These are phyloP conservation scores for Achroia grisella DNA, from an alignment of 1,140 invertebrate genomes.

Conservation along the genomic window DNA sequence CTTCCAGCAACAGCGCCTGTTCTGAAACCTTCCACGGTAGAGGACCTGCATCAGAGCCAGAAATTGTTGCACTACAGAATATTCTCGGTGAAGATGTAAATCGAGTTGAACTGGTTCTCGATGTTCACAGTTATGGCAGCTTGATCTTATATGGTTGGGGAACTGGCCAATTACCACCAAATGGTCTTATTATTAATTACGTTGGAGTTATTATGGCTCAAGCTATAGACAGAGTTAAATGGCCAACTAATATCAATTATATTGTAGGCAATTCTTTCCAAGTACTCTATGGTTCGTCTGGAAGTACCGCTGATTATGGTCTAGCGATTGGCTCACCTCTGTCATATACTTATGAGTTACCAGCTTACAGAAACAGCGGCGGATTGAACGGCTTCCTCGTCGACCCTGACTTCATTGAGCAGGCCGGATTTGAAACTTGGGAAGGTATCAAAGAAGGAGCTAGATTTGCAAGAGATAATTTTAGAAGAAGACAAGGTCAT, in stretches of 20 bases:
- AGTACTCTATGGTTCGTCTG: conserved; percentile 56
- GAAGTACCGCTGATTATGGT: conserved; percentile 28
- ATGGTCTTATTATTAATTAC: conserved; percentile 34
- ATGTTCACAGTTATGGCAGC: conserved; percentile 77
- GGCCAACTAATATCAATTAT: not conserved
- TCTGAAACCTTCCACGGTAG: conserved; percentile 79
- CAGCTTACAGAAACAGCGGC: not conserved
- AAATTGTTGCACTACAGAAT: conserved; percentile 75
- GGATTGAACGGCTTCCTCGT: conserved; percentile 14
- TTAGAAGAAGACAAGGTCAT: too few species aligned
- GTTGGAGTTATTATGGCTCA: conserved; percentile 46
- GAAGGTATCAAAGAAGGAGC: conserved; percentile 23
- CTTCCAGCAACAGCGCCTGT: conserved; percentile 78
- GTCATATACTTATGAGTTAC: conserved; percentile 27
- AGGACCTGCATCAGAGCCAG: conserved; percentile 81
- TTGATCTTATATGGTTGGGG: conserved; percentile 78
- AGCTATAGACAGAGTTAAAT: conserved; percentile 37
- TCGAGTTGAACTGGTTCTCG: conserved; percentile 74
- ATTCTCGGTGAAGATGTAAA: conserved; percentile 60
- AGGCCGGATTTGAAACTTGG: conserved; percentile 28
- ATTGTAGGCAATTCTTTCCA: conserved; percentile 40
- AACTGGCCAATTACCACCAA: conserved; percentile 39
- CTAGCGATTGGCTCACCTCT: conserved; percentile 44
- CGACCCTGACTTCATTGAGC: conserved; percentile 17
- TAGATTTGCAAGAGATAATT: conserved; percentile 5